A percentile compares a stretch with the other conserved stretches of the same genome.
Evolutionary conservation across 1,140 invertebrate genomes (phyloP).

Genomic region (Stegodyphus mimosarum): DNA sequence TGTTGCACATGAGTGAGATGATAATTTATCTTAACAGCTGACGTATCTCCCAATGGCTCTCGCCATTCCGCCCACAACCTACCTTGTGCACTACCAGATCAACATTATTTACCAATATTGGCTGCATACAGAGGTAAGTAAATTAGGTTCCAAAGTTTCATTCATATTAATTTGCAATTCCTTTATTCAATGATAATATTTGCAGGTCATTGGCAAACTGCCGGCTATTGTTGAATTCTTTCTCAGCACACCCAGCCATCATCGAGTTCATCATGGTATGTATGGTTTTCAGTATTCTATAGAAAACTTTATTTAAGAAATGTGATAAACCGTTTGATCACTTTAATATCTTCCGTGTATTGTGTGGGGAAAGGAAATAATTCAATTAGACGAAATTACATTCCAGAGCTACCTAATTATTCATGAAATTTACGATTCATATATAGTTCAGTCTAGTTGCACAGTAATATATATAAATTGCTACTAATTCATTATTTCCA

Average conservation of each 20-base stretch:
- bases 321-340: too few species aligned
- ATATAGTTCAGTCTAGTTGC: too few species aligned
- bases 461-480: too few species aligned
- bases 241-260: constrained; percentile 89
- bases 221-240: constrained; percentile 86
- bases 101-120: constrained; percentile 91
- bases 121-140: constrained; percentile 83
- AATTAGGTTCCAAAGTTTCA: background rate
- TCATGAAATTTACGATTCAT: too few species aligned
- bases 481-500: too few species aligned
- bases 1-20: background rate
- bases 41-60: constrained; percentile 88
- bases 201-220: constrained; percentile 71
- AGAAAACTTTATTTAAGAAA: too few species aligned
- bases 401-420: too few species aligned
- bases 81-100: constrained; percentile 85
- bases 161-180: background rate
- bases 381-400: too few species aligned
- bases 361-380: too few species aligned
- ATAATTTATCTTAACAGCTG: constrained; percentile 72
- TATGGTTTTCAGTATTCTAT: too few species aligned
- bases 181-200: background rate
- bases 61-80: constrained; percentile 81
- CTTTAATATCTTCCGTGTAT: too few species aligned
- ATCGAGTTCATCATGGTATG: constrained; percentile 88